These are phyloP conservation scores for Bimastos eiseni DNA, from an alignment of 2,888 invertebrate species.

Conservation along the genomic window DNA sequence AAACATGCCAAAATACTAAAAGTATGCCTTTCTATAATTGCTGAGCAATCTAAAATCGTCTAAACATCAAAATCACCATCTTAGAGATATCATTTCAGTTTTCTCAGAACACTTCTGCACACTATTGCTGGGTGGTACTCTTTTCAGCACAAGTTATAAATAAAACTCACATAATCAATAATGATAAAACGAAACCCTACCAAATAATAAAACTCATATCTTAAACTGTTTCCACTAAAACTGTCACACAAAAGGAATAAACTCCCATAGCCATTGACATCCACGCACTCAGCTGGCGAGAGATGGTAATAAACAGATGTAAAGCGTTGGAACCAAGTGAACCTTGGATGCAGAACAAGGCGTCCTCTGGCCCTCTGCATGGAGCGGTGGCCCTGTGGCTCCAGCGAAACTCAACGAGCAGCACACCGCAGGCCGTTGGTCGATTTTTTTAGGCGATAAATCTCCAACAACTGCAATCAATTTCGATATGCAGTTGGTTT, in stretches of 20 bases:
- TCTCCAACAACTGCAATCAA: background rate
- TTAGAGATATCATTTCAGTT: background rate
- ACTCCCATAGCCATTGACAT: background rate
- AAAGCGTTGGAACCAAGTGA: background rate
- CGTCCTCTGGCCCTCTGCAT: background rate
- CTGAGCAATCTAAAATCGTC: no score
- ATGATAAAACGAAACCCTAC: no score
- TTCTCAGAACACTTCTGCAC: background rate
- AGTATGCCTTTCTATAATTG: background rate
- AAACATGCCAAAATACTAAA: background rate
- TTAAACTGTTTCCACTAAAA: background rate
- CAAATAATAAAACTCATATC: background rate
- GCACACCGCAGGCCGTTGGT: background rate
- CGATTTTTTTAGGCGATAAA: background rate
- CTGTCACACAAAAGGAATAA: background rate
- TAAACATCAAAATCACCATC: no score
- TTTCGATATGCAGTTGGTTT: background rate
- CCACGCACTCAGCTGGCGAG: background rate
- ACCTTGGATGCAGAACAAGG: background rate
- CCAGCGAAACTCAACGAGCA: background rate
- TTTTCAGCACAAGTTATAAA: background rate
- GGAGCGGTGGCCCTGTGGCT: background rate
- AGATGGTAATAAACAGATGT: background rate
- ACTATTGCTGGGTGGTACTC: background rate
- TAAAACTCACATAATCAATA: no score